These are phyloP conservation scores for Artibeus jamaicensis DNA, from an alignment of 2,797 vertebrate species.

Conservation along the genomic window DNA sequence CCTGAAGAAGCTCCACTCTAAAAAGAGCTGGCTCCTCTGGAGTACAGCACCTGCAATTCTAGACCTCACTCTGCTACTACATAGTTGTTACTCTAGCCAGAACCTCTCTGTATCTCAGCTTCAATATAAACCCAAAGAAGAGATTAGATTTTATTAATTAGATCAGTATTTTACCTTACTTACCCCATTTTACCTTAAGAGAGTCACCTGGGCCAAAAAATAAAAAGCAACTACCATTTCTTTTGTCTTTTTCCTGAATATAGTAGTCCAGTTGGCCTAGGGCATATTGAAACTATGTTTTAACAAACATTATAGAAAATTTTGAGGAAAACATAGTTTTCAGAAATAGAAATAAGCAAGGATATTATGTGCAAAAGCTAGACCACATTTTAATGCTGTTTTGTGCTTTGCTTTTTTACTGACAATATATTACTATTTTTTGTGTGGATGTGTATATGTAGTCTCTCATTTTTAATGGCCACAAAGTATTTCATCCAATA, in stretches of 20 bases:
- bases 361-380: not conserved
- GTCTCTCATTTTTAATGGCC: not conserved
- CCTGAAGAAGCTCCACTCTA: not conserved
- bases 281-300: not conserved
- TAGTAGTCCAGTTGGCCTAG: not conserved
- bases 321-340: not conserved
- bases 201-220: not conserved
- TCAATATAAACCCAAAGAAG: not conserved
- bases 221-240: not conserved
- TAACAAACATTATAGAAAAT: not conserved
- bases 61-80: not conserved
- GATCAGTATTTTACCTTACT: not conserved
- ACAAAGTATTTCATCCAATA: not conserved
- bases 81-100: not conserved
- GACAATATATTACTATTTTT: not conserved
- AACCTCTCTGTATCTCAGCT: not conserved
- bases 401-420: not conserved
- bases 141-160: not conserved
- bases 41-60: not conserved
- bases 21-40: not conserved
- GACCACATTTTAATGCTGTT: not conserved
- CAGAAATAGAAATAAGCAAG: constrained; percentile 23
- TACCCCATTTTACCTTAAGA: not conserved
- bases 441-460: not conserved
- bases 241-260: not conserved